Evolutionary conservation across 2,797 vertebrate genomes (phyloP), one percentile per base, ranked within the genome.

Genomic region (Chiroxiphia lanceolata): DNA sequence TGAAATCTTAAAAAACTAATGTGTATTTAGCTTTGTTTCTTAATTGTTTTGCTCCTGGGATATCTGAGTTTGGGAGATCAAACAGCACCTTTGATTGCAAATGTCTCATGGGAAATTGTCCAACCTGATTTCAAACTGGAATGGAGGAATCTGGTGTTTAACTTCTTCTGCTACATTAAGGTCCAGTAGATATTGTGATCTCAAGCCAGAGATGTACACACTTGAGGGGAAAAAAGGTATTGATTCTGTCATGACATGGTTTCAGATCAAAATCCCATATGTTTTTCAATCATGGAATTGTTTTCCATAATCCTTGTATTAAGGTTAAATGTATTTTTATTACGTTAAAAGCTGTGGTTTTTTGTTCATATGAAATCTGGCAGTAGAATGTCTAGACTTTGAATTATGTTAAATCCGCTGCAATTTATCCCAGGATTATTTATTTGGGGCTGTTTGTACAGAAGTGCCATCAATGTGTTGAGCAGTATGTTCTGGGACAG

Each of bases 221-320:
- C 10, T 65, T 18, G 31, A 82, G 67, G 3, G 42, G 4, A 2
- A 5, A 90, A 51, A 18, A 53, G 2, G 26, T 51, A 60, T 3
- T 34, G 47, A 0, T 72, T 92, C 65, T 68, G 12, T 86, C 31
- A 36, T 69, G 69, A 47, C 15, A 10, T 86, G 22, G 57, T 95
- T 94, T 90, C 61, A 82, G 74, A 82, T 93, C 57, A 72, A 91
- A 86, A 83, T 82, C 72, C 63, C 91, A 36, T 96, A 93, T 95
- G 91, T 65, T 94, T 96, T 96, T 91, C 87, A 87, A 81, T 93
- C 56, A 51, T 26, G 65, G 87, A 86, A 87, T 94, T 90, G 76
- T 54, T 94, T 95, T 96, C 89, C 4, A 2, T 97, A 96, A 96
- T 97, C 95, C 95, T 82, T 94, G 87, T 95, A 97, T 97, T 97